phyloP scores from a whole-genome alignment of 2,888 invertebrate genomes.

The Geophilus truncorum region DNA sequence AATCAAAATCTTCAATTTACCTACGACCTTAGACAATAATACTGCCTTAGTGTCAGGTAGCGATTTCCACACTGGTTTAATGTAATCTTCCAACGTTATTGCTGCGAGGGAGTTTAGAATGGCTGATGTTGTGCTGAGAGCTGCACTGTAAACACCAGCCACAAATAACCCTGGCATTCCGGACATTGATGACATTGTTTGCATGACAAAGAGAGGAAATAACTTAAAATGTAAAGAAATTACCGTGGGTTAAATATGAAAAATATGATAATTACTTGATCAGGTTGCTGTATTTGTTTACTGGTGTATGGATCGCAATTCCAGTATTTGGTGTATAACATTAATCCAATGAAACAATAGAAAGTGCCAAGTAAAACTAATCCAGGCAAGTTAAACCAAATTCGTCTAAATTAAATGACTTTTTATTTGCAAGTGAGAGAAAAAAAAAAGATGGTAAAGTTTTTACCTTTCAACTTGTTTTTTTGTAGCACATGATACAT shows the following conservation, averaged over 20 bases:
- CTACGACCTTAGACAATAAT: background rate
- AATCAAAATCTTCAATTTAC: too few species aligned
- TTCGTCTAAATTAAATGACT: background rate
- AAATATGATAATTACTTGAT: background rate
- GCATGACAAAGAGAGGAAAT: conserved; percentile 83
- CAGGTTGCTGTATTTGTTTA: too few species aligned
- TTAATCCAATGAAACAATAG: conserved; percentile 17
- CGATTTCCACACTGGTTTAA: conserved; percentile 50
- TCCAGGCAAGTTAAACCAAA: background rate
- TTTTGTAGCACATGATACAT: too few species aligned
- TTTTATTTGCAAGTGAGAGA: too few species aligned
- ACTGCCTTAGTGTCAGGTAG: background rate
- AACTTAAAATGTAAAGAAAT: conserved; percentile 57
- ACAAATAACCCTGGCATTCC: conserved; percentile 90
- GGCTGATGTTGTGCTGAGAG: conserved; percentile 89
- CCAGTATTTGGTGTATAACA: background rate
- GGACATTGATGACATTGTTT: conserved; percentile 64
- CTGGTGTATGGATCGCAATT: too few species aligned
- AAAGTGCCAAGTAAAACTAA: background rate
- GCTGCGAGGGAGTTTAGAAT: conserved; percentile 89
- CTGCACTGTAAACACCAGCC: conserved; percentile 91
- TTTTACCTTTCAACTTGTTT: background rate
- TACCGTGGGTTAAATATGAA: too few species aligned
- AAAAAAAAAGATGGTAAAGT: too few species aligned
- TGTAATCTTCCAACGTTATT: conserved; percentile 80